Evolutionary conservation across 2,797 vertebrate genomes (phyloP), one percentile per base, ranked within the genome.

Genomic region (Sitta carolinensis): DNA sequence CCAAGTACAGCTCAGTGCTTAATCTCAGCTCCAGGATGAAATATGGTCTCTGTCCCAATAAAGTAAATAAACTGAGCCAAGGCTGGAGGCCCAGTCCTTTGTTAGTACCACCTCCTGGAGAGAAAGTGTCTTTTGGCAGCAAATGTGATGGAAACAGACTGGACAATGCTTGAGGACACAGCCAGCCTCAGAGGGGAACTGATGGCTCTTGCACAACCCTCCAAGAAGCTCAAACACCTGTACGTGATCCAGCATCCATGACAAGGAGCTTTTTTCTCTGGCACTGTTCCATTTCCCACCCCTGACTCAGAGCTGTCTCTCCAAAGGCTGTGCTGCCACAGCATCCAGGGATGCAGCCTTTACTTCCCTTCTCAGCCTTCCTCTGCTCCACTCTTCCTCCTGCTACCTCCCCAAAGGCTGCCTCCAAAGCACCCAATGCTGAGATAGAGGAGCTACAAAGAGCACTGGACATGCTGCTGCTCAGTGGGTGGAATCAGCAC

Each of bases 61-160:
- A 89, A 82, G 42, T 5, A 85, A 64, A 88, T 74, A 79, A 79
- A 81, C 38, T 25, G 86, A 96, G 74, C 85, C 92, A 79, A 88
- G 59, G 80, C 69, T 76, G 83, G 62, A 84, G 19, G 54, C 73
- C 45, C 73, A 75, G 70, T 67, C 67, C 86, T 94, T 82, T 92
- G 86, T 93, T 73, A 66, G 84, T 69, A 89, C 61, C 80, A 68
- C n/a, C 70, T 90, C 86, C 90, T 77, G 81, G 90, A 87, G 52
- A 87, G 67, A 77, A 87, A 89, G 80, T 64, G 70, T 87, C 90
- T 92, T 84, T 84, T 94, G 93, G 90, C 88, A 90, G 67, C 45
- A 82, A 84, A 87, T 25, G 34, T 42, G 29, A 66, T 86, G 90
- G 86, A 94, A 90, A 63, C 45, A 84, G 67, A 93, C 29, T 11